phyloP scores from a whole-genome alignment of 2,888 invertebrate species.

The Stramonita haemastoma region DNA sequence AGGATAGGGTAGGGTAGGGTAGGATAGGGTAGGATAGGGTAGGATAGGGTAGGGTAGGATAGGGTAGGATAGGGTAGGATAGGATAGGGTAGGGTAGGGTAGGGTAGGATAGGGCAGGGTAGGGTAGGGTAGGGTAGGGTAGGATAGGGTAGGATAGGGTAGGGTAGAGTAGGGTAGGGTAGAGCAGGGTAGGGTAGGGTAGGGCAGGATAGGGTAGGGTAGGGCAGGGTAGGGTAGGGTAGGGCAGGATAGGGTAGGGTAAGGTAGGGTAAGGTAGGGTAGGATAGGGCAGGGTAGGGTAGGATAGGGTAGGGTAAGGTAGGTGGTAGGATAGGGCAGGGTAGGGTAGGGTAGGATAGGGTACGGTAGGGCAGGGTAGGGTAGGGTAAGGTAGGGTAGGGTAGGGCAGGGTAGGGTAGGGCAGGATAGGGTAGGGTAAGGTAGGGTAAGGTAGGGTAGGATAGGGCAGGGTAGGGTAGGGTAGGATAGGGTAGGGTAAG shows the following conservation, averaged over 20 bases:
- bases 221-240: background rate
- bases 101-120: background rate
- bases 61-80: background rate
- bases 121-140: background rate
- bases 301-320: too few relatives aligned
- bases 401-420: too few relatives aligned
- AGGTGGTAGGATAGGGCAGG: too few relatives aligned
- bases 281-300: background rate
- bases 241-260: background rate
- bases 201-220: background rate
- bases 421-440: too few relatives aligned
- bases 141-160: background rate
- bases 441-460: too few relatives aligned
- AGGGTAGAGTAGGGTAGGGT: background rate
- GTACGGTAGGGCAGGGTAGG: too few relatives aligned
- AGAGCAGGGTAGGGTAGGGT: too few relatives aligned
- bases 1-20: background rate
- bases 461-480: too few relatives aligned
- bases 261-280: background rate
- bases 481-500: too few relatives aligned
- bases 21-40: background rate
- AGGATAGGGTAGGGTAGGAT: background rate
- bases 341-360: too few relatives aligned
- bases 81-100: background rate
- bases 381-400: too few relatives aligned